phyloP scores from a whole-genome alignment of 2,113 vertebrate genomes.

The Lates calcarifer region DNA sequence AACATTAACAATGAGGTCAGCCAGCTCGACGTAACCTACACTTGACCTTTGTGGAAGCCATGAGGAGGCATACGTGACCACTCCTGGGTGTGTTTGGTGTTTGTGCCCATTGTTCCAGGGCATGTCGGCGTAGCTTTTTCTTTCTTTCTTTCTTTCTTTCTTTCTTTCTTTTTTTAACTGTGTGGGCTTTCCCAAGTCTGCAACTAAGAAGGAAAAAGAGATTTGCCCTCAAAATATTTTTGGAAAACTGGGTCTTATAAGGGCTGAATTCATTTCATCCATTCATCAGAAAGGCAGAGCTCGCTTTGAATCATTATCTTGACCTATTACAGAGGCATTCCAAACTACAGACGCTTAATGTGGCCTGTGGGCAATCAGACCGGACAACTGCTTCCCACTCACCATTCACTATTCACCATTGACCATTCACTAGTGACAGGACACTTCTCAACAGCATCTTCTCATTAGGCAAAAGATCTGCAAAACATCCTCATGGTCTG shows the following conservation, averaged over 20 bases:
- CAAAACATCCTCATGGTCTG: slow-evolving; percentile 13
- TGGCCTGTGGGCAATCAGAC: slow-evolving; percentile 45
- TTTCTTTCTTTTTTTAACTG: slow-evolving; percentile 1
- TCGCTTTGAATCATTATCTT: slow-evolving; percentile 57
- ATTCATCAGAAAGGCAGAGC: slow-evolving; percentile 30
- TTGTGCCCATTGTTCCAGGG: slow-evolving; percentile 57
- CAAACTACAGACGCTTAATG: slow-evolving; percentile 47
- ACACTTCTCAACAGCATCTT: slow-evolving; percentile 21
- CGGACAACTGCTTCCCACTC: slow-evolving; percentile 42
- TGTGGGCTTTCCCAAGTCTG: slow-evolving; percentile 33
- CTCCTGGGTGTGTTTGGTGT: slow-evolving; percentile 55
- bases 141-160: background rate
- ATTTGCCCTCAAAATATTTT: slow-evolving; percentile 29
- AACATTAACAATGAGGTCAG: slow-evolving; percentile 40
- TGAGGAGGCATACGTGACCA: slow-evolving; percentile 46
- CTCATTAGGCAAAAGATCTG: slow-evolving; percentile 35
- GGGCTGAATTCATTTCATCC: slow-evolving; percentile 15
- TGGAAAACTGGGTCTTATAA: slow-evolving; percentile 35
- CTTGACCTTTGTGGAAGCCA: slow-evolving; percentile 62
- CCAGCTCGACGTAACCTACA: slow-evolving; percentile 55
- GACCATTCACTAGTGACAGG: slow-evolving; percentile 35
- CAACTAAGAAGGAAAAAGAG: background rate
- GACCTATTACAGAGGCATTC: slow-evolving; percentile 57
- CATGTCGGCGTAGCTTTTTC: slow-evolving; percentile 18
- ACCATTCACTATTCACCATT: slow-evolving; percentile 41